Percentiles rank a stretch among this genome's conserved stretches.
Conservation (phyloP, 1,140 invertebrate species). For the Saxidomus purpurata region DNA sequence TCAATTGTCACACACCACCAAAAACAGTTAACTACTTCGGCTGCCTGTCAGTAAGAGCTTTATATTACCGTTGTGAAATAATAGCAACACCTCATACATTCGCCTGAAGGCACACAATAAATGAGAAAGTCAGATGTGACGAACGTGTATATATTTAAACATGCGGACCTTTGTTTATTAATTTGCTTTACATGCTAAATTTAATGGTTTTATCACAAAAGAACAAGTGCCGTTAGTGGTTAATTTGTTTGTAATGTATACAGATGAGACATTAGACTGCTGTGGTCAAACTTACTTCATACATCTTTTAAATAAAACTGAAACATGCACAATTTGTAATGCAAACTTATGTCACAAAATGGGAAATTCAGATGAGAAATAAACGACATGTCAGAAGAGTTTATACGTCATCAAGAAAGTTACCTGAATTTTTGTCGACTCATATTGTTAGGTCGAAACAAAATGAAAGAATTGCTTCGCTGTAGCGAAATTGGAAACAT, state of each 20-base stretch:
- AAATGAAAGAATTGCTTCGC: too few species aligned
- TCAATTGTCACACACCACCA: conserved; percentile 40
- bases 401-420: too few species aligned
- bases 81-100: conserved; percentile 32
- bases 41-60: conserved; percentile 44
- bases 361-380: background rate
- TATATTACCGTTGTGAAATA: background rate
- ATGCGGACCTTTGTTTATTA: conserved; percentile 15
- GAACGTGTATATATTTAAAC: background rate
- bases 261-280: background rate
- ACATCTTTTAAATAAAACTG: background rate
- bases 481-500: too few species aligned
- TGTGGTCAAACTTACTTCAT: background rate
- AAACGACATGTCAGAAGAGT: background rate
- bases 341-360: background rate
- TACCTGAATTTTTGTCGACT: too few species aligned
- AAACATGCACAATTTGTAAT: background rate
- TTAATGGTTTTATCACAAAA: background rate
- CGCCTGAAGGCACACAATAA: background rate
- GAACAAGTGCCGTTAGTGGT: background rate
- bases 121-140: background rate
- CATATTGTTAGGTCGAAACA: too few species aligned
- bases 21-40: conserved; percentile 27
- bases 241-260: conserved; percentile 20
- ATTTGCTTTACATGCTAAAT: background rate